Percentiles rank a stretch among this genome's conserved stretches.
phyloP scores from a whole-genome alignment of 2,797 vertebrate genomes.

The Lithobates sylvaticus region DNA sequence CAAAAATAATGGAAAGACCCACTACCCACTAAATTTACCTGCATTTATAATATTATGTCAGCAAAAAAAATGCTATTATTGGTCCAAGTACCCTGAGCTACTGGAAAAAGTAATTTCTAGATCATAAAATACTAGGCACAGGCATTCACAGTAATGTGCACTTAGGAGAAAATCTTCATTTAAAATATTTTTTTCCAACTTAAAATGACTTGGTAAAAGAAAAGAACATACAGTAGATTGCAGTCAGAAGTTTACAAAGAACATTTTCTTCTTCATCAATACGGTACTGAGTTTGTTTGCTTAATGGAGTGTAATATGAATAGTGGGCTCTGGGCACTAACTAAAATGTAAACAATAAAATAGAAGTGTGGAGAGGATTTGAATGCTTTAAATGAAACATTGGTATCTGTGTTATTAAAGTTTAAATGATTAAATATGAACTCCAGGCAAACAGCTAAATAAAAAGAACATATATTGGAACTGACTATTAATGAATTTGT shows the following conservation, averaged over 20 bases:
- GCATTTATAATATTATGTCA: conserved; percentile 46
- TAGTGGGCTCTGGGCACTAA: no score
- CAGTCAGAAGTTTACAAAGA: no score
- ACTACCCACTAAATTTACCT: conserved; percentile 42
- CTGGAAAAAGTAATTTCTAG: conserved; percentile 47
- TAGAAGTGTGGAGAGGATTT: no score
- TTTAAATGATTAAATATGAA: no score
- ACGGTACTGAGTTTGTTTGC: no score
- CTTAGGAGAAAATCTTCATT: not conserved
- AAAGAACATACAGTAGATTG: not conserved
- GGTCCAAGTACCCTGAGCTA: conserved; percentile 43
- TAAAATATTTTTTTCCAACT: not conserved
- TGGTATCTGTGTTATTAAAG: no score
- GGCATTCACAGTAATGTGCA: not conserved
- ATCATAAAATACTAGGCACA: conserved; percentile 40
- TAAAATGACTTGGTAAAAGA: not conserved
- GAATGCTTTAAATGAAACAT: no score
- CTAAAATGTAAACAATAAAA: no score
- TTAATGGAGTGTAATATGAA: no score
- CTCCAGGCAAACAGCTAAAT: no score
- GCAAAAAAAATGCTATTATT: conserved; percentile 32
- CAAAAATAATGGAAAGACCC: conserved; percentile 43
- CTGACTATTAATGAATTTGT: no score
- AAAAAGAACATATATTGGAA: no score
- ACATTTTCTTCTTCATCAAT: not conserved